These are phyloP conservation scores for Acronicta psi DNA, from an alignment of 2,888 invertebrate species.

Conservation along the genomic window DNA sequence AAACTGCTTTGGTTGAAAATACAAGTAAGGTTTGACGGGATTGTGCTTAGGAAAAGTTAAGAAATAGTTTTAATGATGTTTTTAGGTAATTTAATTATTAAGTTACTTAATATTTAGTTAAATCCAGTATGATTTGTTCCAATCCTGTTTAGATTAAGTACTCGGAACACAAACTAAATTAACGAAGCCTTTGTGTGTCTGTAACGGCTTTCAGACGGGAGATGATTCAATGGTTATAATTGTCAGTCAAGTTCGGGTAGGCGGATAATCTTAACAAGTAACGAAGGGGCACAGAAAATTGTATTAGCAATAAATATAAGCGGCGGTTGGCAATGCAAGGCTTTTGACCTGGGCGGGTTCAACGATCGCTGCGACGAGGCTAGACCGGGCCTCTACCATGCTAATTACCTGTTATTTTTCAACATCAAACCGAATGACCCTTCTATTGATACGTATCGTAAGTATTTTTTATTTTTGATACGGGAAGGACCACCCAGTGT, in stretches of 20 bases:
- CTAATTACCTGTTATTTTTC: conserved; percentile 63
- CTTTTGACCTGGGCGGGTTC: conserved; percentile 79
- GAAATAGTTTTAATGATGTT: too few species aligned
- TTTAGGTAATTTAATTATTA: too few species aligned
- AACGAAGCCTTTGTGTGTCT: conserved; percentile 30
- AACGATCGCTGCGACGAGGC: conserved; percentile 66
- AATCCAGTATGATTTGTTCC: conserved; percentile 3
- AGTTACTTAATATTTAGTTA: background rate
- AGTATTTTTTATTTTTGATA: background rate
- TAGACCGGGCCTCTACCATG: conserved; percentile 62
- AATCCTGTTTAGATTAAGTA: conserved; percentile 11
- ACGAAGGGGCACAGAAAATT: conserved; percentile 53
- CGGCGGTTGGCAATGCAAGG: conserved; percentile 68
- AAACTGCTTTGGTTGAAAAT: too few species aligned
- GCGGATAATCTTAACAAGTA: conserved; percentile 43
- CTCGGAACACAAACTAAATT: conserved; percentile 20
- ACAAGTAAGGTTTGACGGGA: too few species aligned
- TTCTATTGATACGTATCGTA: background rate
- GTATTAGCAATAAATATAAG: conserved; percentile 62
- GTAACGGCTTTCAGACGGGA: conserved; percentile 22
- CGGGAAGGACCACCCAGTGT: background rate
- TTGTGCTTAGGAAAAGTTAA: too few species aligned
- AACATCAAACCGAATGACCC: conserved; percentile 5
- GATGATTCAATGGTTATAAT: conserved; percentile 30
- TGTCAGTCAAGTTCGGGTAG: conserved; percentile 16